phyloP scores from a whole-genome alignment of 2,113 vertebrate species.

The Salvelinus fontinalis region DNA sequence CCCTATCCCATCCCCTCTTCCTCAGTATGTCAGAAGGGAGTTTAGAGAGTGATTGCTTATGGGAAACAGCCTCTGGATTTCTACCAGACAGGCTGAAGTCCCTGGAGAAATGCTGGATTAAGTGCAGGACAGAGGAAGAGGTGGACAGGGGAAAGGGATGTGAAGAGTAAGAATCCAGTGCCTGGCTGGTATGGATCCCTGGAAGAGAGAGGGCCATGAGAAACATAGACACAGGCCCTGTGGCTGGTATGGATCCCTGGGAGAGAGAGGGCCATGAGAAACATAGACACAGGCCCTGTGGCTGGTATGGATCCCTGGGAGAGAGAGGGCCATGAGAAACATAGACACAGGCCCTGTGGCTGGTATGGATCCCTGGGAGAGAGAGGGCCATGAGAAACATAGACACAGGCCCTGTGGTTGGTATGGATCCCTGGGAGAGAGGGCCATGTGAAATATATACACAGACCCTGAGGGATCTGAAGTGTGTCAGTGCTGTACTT shows the following conservation, averaged over 20 bases:
- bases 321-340: neutral
- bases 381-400: neutral
- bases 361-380: neutral
- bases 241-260: neutral
- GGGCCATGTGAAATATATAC: neutral
- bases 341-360: neutral
- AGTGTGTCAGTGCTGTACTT: slow-evolving; percentile 7
- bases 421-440: neutral
- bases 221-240: neutral
- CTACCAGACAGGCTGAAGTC: neutral
- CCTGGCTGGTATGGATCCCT: neutral
- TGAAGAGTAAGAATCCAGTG: neutral
- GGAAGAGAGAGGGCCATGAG: neutral
- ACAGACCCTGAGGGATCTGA: neutral
- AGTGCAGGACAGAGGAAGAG: neutral
- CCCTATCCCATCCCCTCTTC: neutral
- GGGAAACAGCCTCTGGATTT: neutral
- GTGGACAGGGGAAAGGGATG: neutral
- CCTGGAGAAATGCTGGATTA: neutral
- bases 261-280: neutral
- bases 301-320: neutral
- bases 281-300: neutral
- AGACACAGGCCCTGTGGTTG: neutral
- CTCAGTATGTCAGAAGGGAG: neutral
- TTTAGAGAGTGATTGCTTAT: neutral